Conservation (phyloP, 2,113 vertebrate genomes). For the Marmota flaviventris region DNA sequence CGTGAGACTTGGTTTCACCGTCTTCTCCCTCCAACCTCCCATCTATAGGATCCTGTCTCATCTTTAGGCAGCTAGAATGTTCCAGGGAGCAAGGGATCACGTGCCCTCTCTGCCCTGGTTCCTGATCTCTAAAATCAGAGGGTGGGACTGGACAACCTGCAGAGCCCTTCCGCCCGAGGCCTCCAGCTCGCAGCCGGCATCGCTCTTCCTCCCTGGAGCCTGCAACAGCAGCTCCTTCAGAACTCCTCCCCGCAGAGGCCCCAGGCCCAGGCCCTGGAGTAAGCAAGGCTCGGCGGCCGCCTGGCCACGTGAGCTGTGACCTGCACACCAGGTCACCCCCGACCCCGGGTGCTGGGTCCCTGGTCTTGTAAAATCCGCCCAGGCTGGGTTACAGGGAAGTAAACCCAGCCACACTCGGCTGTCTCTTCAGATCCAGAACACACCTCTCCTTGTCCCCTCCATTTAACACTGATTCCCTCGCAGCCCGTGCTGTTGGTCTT, state of each 20-base stretch:
- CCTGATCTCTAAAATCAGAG: neutral
- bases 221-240: neutral
- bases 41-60: neutral
- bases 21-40: neutral
- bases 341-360: conserved; percentile 58
- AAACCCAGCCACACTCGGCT: conserved; percentile 64
- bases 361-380: conserved; percentile 31
- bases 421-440: conserved; percentile 61
- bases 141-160: neutral
- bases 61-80: neutral
- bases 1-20: neutral
- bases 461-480: conserved; percentile 76
- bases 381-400: conserved; percentile 54
- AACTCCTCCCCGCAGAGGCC: neutral
- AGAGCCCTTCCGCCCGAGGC: conserved; percentile 11
- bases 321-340: conserved; percentile 3
- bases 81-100: neutral
- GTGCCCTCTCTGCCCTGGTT: neutral
- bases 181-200: neutral
- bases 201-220: neutral
- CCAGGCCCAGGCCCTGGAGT: neutral
- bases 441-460: conserved; percentile 65
- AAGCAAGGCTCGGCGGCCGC: neutral
- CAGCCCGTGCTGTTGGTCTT: conserved; percentile 75
- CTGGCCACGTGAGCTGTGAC: neutral